These are phyloP conservation scores for Hiodon alosoides DNA, from an alignment of 2,113 vertebrate genomes.

Conservation along the genomic window DNA sequence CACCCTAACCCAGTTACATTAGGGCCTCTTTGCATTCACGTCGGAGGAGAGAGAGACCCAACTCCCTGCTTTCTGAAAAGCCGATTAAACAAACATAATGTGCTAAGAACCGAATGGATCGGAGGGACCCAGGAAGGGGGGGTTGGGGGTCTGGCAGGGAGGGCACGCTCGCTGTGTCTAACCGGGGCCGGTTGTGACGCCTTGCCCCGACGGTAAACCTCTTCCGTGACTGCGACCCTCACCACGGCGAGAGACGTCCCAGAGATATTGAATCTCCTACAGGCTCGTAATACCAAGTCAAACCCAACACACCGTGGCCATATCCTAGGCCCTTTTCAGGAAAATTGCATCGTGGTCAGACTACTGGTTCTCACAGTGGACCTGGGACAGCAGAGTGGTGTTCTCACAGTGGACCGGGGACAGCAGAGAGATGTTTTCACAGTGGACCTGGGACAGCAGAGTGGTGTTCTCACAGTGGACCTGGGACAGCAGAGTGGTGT, in stretches of 20 bases:
- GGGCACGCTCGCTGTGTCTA: neutral
- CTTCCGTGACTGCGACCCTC: constrained; percentile 7
- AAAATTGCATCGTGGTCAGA: neutral
- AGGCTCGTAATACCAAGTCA: neutral
- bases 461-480: too few relatives aligned
- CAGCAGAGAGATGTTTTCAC: too few relatives aligned
- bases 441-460: too few relatives aligned
- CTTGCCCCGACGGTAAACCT: neutral
- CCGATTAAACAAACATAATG: constrained; percentile 74
- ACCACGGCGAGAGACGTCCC: neutral
- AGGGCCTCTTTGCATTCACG: constrained; percentile 57
- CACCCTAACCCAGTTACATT: constrained; percentile 58
- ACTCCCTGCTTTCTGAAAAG: constrained; percentile 48
- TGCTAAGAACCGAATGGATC: constrained; percentile 22
- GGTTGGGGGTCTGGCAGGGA: constrained; percentile 1
- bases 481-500: too few relatives aligned
- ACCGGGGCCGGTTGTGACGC: neutral
- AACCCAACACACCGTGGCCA: neutral
- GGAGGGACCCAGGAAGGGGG: neutral
- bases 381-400: too few relatives aligned
- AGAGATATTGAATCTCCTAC: neutral
- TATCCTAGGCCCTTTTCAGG: neutral
- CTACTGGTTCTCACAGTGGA: neutral
- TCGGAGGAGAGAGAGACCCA: neutral
- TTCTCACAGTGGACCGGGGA: too few relatives aligned